Conservation (phyloP, 2,797 vertebrate species). For the Epinephelus awoara region DNA sequence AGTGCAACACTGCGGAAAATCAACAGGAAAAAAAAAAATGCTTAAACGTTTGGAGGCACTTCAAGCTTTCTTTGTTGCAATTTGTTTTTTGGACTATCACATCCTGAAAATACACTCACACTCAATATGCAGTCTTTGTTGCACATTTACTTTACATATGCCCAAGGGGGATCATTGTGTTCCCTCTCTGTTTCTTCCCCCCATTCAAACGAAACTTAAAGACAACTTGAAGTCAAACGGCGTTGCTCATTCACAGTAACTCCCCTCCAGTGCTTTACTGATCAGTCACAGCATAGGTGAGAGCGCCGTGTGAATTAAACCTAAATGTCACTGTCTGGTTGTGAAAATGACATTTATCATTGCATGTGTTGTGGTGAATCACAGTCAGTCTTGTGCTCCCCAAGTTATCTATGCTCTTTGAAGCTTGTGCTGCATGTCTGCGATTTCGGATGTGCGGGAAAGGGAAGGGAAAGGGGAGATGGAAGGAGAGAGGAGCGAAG, state of each 20-base stretch:
- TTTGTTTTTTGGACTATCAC: slow-evolving; percentile 34
- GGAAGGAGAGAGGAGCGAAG: slow-evolving; percentile 11
- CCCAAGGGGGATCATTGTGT: background rate
- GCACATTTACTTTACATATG: slow-evolving; percentile 38
- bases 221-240: slow-evolving; percentile 41
- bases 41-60: slow-evolving; percentile 26
- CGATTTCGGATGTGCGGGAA: slow-evolving; percentile 62
- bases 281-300: slow-evolving; percentile 41
- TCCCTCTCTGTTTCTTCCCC: background rate
- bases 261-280: slow-evolving; percentile 2
- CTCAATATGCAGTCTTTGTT: slow-evolving; percentile 36
- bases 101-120: slow-evolving; percentile 7
- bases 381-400: slow-evolving; percentile 65
- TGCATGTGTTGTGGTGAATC: slow-evolving; percentile 73
- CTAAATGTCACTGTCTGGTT: slow-evolving; percentile 49
- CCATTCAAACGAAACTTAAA: slow-evolving; percentile 29
- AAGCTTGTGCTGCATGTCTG: slow-evolving; percentile 77
- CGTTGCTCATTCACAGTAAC: slow-evolving; percentile 10
- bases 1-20: slow-evolving; percentile 1
- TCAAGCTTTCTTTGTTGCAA: slow-evolving; percentile 24
- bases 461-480: slow-evolving; percentile 42
- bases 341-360: slow-evolving; percentile 66
- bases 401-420: slow-evolving; percentile 85
- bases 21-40: background rate
- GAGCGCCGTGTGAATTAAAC: slow-evolving; percentile 31